phyloP scores from a whole-genome alignment of 2,888 invertebrate species.

The Quadroppia sp. region DNA sequence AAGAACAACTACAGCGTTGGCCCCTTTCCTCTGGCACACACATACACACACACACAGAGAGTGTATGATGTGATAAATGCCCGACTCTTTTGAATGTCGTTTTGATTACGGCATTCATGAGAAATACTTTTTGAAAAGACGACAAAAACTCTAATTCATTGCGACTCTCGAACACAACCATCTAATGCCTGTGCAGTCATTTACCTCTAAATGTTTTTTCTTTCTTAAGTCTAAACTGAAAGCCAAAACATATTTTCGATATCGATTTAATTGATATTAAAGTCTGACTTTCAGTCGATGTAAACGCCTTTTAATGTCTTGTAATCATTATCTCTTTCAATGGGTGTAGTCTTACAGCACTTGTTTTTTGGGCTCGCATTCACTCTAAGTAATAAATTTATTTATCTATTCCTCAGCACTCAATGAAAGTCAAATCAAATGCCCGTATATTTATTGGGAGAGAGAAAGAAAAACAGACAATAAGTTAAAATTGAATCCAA shows the following conservation, averaged over 20 bases:
- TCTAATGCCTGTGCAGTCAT: slow-evolving; percentile 6
- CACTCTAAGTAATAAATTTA: no score
- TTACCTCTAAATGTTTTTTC: neutral
- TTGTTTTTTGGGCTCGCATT: slow-evolving; percentile 3
- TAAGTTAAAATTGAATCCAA: no score
- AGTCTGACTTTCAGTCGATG: neutral
- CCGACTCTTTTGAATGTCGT: neutral
- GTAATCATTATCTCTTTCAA: slow-evolving; percentile 9
- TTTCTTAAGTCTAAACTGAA: neutral
- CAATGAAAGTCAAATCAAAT: no score
- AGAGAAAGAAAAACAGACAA: no score
- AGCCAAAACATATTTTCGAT: neutral
- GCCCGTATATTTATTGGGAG: no score
- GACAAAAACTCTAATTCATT: slow-evolving; percentile 9
- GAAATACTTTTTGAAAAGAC: neutral
- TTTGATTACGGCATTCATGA: slow-evolving; percentile 20
- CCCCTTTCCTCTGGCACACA: neutral
- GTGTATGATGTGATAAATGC: slow-evolving; percentile 32
- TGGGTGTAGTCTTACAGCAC: slow-evolving; percentile 28
- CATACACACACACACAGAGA: no score
- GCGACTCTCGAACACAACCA: neutral
- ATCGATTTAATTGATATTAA: slow-evolving; percentile 24
- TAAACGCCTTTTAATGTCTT: slow-evolving; percentile 30
- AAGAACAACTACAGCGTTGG: slow-evolving; percentile 6
- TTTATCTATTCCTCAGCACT: no score